These are phyloP conservation scores for Hypomesus transpacificus DNA, from an alignment of 2,113 vertebrate genomes.

Conservation along the genomic window DNA sequence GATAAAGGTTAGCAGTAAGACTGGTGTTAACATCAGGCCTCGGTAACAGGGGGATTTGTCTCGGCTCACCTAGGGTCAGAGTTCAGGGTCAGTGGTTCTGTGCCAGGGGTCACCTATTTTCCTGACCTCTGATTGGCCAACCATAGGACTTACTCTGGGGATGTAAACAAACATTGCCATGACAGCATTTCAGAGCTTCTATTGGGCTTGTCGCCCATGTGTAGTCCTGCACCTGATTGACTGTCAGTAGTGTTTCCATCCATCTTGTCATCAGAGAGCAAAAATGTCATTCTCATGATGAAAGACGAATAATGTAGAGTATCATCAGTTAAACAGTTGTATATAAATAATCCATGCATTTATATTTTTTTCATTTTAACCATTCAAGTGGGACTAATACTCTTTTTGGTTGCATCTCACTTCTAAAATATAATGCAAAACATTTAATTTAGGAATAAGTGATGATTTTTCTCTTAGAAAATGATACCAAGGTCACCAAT, in stretches of 20 bases:
- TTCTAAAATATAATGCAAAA: not conserved
- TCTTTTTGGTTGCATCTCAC: not conserved
- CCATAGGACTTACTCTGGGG: not conserved
- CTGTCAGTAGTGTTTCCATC: not conserved
- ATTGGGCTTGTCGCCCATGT: not conserved
- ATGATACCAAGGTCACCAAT: not conserved
- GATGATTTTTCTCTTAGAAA: constrained; percentile 1
- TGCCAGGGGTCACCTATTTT: constrained; percentile 12
- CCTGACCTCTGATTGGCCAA: constrained; percentile 19
- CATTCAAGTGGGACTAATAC: constrained; percentile 2
- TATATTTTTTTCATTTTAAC: not conserved
- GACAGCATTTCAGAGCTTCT: constrained; percentile 6
- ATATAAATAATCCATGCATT: not conserved
- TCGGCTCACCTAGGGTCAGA: constrained; percentile 14
- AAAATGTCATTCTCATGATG: too few relatives aligned
- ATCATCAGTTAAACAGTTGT: too few relatives aligned
- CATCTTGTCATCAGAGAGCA: not conserved
- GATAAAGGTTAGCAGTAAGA: not conserved
- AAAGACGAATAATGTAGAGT: too few relatives aligned
- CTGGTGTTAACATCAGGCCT: constrained; percentile 26
- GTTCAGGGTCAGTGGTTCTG: constrained; percentile 18
- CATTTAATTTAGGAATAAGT: not conserved
- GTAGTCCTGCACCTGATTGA: constrained; percentile 1
- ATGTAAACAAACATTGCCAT: constrained; percentile 22
- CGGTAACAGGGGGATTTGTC: constrained; percentile 11